Conservation (phyloP, 2,888 invertebrate species). For the Bombyx huttoni region DNA sequence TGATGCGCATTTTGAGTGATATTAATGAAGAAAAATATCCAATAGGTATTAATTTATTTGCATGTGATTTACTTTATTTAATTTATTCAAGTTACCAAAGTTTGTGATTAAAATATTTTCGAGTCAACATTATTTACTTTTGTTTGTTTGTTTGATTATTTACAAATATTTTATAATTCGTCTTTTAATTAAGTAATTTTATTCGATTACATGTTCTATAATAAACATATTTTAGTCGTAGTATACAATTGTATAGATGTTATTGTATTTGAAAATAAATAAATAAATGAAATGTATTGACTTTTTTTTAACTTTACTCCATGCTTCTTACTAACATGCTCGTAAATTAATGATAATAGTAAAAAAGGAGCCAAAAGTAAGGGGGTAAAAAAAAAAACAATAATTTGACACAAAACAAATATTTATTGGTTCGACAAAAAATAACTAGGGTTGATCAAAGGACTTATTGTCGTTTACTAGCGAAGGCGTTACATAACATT, state of each 20-base stretch:
- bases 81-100: slow-evolving; percentile 3
- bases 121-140: slow-evolving; percentile 21
- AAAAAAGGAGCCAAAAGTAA: too few species aligned
- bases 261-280: slow-evolving; percentile 70
- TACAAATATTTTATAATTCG: slow-evolving; percentile 10
- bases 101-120: slow-evolving; percentile 23
- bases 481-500: too few species aligned
- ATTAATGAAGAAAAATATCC: slow-evolving; percentile 5
- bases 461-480: too few species aligned
- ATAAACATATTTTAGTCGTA: slow-evolving; percentile 59
- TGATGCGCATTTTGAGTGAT: slow-evolving; percentile 11
- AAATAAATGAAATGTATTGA: slow-evolving; percentile 51
- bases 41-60: slow-evolving; percentile 2
- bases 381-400: too few species aligned
- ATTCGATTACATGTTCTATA: slow-evolving; percentile 60
- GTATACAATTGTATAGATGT: slow-evolving; percentile 71
- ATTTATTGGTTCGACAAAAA: too few species aligned
- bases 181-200: slow-evolving; percentile 19
- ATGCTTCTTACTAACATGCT: not conserved
- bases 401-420: too few species aligned
- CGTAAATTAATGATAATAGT: not conserved
- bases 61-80: slow-evolving; percentile 6
- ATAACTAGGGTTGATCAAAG: too few species aligned
- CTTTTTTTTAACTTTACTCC: slow-evolving; percentile 9
- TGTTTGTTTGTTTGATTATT: slow-evolving; percentile 21